Evolutionary conservation across 2,888 invertebrate genomes (phyloP).

Genomic region (Keiferia lycopersicella): DNA sequence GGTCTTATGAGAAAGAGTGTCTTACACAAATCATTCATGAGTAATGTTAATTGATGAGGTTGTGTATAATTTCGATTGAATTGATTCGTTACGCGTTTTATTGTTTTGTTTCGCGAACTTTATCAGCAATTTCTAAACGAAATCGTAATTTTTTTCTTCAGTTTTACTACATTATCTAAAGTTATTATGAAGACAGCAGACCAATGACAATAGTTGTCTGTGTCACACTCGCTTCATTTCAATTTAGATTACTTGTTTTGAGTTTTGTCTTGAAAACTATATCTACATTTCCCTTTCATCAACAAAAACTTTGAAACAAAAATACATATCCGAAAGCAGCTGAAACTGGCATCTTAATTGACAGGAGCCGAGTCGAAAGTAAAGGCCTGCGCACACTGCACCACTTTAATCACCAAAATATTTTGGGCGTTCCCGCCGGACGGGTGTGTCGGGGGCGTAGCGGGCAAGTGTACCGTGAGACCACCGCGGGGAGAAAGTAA

Average conservation of each 20-base stretch:
- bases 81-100: slow-evolving; percentile 6
- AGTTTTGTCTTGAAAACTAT: no score
- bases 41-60: neutral
- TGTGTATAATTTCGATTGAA: neutral
- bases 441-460: slow-evolving; percentile 51
- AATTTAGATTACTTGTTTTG: no score
- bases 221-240: no score
- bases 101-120: neutral
- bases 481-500: slow-evolving; percentile 69
- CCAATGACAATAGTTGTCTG: no score
- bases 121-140: neutral
- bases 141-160: neutral
- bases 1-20: slow-evolving; percentile 12
- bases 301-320: slow-evolving; percentile 35
- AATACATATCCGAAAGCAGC: slow-evolving; percentile 32
- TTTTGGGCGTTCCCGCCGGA: slow-evolving; percentile 75
- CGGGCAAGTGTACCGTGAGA: slow-evolving; percentile 73
- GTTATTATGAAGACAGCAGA: no score
- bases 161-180: no score
- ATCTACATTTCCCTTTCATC: slow-evolving; percentile 2
- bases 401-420: slow-evolving; percentile 68
- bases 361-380: slow-evolving; percentile 63
- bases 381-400: slow-evolving; percentile 57
- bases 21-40: no score
- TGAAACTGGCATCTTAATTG: slow-evolving; percentile 54